Conservation (phyloP, 1,140 invertebrate species). For the Halesus radiatus region DNA sequence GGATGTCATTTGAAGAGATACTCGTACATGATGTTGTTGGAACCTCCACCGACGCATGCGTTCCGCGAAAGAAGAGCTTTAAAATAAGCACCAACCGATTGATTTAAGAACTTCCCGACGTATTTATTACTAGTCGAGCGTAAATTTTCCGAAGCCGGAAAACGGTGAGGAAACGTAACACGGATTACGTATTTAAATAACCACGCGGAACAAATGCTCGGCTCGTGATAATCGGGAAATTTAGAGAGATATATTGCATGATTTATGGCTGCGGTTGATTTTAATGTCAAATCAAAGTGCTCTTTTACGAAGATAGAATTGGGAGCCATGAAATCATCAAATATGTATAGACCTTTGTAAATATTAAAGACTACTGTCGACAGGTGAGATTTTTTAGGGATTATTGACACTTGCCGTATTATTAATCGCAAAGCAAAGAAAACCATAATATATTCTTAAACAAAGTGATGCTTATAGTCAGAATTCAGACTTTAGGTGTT, state of each 20-base stretch:
- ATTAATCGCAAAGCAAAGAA: too few species aligned
- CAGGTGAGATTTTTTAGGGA: too few species aligned
- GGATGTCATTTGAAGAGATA: conserved; percentile 12
- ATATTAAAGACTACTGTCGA: too few species aligned
- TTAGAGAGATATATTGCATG: not conserved
- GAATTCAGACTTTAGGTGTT: too few species aligned
- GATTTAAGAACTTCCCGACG: too few species aligned
- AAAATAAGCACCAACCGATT: too few species aligned
- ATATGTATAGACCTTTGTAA: too few species aligned
- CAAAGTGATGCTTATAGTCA: too few species aligned
- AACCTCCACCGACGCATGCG: not conserved
- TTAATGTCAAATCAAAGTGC: conserved; percentile 7
- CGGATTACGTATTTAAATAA: not conserved
- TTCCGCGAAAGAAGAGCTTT: too few species aligned
- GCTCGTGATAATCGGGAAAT: not conserved
- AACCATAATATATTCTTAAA: too few species aligned
- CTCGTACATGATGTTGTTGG: not conserved
- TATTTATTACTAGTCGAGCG: not conserved
- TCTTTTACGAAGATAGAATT: not conserved
- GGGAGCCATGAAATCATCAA: not conserved
- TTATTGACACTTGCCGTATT: too few species aligned
- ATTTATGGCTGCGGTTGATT: not conserved
- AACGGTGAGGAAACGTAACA: not conserved
- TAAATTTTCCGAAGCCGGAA: not conserved
- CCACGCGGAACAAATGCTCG: too few species aligned